These are phyloP conservation scores for Ophiodon elongatus DNA, from an alignment of 2,113 vertebrate species.

Conservation along the genomic window DNA sequence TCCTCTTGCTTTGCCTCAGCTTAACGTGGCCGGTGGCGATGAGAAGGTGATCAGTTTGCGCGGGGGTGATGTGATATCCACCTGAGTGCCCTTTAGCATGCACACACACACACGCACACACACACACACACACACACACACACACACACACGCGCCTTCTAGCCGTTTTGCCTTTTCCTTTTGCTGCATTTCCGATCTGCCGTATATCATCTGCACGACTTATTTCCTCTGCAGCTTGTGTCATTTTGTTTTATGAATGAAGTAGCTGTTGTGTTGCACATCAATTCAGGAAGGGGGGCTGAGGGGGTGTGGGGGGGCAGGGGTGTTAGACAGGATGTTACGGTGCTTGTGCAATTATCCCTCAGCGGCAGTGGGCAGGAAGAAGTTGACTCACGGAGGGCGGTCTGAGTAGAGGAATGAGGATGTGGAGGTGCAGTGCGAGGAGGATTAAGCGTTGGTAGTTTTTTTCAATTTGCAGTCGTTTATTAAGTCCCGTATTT, in stretches of 20 bases:
- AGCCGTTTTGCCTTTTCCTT: not conserved
- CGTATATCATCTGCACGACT: not conserved
- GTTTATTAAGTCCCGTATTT: no score
- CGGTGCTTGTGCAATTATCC: not conserved
- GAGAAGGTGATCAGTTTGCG: conserved; percentile 78
- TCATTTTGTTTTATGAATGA: conserved; percentile 1
- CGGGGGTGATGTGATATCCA: conserved; percentile 76
- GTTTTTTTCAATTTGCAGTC: no score
- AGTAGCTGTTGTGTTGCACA: not conserved
- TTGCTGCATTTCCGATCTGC: not conserved
- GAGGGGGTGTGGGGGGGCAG: no score
- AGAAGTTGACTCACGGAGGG: conserved; percentile 7
- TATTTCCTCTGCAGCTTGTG: not conserved
- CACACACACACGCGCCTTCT: conserved; percentile 45
- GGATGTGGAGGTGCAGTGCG: not conserved
- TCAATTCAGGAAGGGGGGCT: not conserved
- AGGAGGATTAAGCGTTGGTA: not conserved
- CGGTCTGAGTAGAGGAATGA: conserved; percentile 7
- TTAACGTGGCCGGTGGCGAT: conserved; percentile 81
- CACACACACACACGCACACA: conserved; percentile 27
- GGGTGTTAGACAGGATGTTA: not conserved
- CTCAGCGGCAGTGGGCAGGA: conserved; percentile 2
- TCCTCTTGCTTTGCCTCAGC: conserved; percentile 80
- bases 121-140: conserved; percentile 36
- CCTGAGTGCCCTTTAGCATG: conserved; percentile 48